Base-by-base conservation (phyloP, 2,113 vertebrate species). In the Nerophis ophidion region DNA sequence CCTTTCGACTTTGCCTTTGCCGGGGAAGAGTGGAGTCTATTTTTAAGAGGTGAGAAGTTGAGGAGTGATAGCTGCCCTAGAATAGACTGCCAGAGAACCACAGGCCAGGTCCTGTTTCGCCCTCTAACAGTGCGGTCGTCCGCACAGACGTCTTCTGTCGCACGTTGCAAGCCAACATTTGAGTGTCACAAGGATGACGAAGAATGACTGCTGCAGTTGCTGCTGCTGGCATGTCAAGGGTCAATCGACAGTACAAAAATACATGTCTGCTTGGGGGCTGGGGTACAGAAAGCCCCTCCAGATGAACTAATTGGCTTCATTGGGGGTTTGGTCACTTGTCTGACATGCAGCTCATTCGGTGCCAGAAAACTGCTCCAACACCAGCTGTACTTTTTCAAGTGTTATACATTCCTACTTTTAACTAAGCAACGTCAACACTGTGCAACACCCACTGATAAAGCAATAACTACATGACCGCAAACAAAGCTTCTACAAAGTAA, bases 11-110 rank as follows among this genome's bases (percentile, higher is more conserved):
- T 78, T 80, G 76, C 79, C 81, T 87, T 87, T 85, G 81, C 82
- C 61, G 82, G 81, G 81, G 74, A 83, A 77, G 71, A 66, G 71
- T 68, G 57, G 63, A 45, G 59, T 64, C 84, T 91, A 90, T 90
- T 90, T 90, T 85, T 88, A 84, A 81, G 67, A 63, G 62, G 79
- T 71, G 83, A 81, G 76, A 66, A 74, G 74, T 65, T 63, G 80
- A 73, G 79, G 83, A 71, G 49, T 71, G 81, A 87, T 80, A 73
- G 76, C 68, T 6, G 60, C 65, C 77, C 84, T 66, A 74, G 79
- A 87, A 85, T 87, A 88, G 86, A 74, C 62, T 60, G 61, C 62
- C 56, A 34, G 52, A 35, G 71, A 74, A 80, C 63, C 73, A 67
- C 73, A 66, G 58, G 68, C 40, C 63, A 52, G 71, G 68, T 87